Evolutionary conservation across 2,888 invertebrate species (phyloP), one percentile per base, ranked within the genome.

Genomic region (Pyrgus malvae): DNA sequence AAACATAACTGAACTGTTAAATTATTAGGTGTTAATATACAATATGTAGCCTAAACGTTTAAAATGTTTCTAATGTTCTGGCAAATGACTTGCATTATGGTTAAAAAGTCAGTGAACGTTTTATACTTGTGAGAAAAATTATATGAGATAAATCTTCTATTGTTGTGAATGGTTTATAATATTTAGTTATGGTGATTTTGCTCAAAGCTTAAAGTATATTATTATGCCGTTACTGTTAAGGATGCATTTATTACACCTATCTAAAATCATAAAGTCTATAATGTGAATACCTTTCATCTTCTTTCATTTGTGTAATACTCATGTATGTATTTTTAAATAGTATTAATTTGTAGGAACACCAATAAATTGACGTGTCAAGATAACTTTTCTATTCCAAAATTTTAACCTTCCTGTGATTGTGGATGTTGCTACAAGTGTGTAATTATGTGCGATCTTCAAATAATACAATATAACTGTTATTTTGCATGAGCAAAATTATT

Each of bases 381-480:
- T 82, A 83, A 80, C 78, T 88, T 90, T 89, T 86, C 76, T 88
- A 87, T 89, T 83, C 87, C 83, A 78, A 80, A 77, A 74, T 83
- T 84, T 87, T 80, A 74, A 83, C 83, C 82, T 89, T 86, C 87
- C 89, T 87, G 87, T 88, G 88, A 85, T 85, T 70, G 89, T 90
- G 85, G 72, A 79, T 80, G 81, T 84, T 80, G 80, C 78, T 85
- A 80, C 80, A 80, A 70, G 74, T 79, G 80, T 78, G 75, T 78
- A 73, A 80, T 74, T 79, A 84, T 74, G 77, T 85, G 82, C 76
- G 66, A 79, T 80, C 83, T 85, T 84, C 78, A 81, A 76, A 78
- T 72, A 75, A 78, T 74, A 78, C 80, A 76, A 75, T 76, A 80
- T 80, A 78, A 78, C 70, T 87, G 86, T 89, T 90, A 88, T 87